Conservation (phyloP, 2,888 invertebrate genomes). For the Rosalia funebris region DNA sequence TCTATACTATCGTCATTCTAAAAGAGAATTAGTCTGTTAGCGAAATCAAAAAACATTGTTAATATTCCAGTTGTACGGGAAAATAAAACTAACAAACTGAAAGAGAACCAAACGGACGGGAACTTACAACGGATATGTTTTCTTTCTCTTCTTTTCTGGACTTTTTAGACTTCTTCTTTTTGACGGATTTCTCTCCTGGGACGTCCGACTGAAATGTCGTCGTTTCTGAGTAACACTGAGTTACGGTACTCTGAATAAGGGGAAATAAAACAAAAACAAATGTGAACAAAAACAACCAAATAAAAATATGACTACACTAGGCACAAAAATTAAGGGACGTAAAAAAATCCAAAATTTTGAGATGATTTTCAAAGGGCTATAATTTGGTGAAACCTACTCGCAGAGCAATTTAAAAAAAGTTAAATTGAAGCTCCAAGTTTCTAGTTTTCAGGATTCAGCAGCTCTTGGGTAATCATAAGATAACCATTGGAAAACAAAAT, state of each 20-base stretch:
- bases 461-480: too few species aligned
- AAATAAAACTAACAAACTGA: conserved; percentile 27
- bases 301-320: too few species aligned
- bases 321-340: too few species aligned
- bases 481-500: too few species aligned
- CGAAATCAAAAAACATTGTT: conserved; percentile 40
- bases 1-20: conserved; percentile 61
- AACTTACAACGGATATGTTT: conserved; percentile 75
- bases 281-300: conserved; percentile 21
- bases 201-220: conserved; percentile 55
- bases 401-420: too few species aligned
- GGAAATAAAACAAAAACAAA: conserved; percentile 42
- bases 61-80: conserved; percentile 19
- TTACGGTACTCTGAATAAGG: conserved; percentile 60
- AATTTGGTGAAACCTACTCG: too few species aligned
- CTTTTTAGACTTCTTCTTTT: conserved; percentile 73
- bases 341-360: too few species aligned
- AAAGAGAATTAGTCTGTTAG: conserved; percentile 51
- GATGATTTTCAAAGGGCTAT: too few species aligned
- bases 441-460: too few species aligned
- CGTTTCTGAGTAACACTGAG: conserved; percentile 59
- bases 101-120: conserved; percentile 28
- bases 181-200: conserved; percentile 56
- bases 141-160: conserved; percentile 74
- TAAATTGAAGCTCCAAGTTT: too few species aligned